A percentile compares a stretch with the other conserved stretches of the same genome.
phyloP scores from a whole-genome alignment of 1,140 invertebrate species.

The Zaprionus taronus region DNA sequence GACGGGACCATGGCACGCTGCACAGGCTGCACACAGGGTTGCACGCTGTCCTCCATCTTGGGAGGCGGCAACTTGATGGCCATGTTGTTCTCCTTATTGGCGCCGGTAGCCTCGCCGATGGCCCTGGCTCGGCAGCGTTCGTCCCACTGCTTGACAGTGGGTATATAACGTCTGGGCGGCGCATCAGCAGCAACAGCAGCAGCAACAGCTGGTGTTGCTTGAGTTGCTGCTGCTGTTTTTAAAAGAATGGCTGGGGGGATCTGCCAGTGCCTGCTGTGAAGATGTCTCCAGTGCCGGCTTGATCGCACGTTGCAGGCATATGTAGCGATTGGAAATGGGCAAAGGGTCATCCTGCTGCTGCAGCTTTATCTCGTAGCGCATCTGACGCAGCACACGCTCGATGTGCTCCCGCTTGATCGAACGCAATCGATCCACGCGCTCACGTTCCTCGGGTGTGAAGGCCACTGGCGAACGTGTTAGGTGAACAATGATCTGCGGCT shows the following conservation, averaged over 20 bases:
- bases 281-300: not conserved
- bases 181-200: not conserved
- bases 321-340: constrained; percentile 2
- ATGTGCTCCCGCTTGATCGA: constrained; percentile 51
- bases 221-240: not conserved
- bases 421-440: constrained; percentile 47
- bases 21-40: not conserved
- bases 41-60: not conserved
- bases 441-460: constrained; percentile 48
- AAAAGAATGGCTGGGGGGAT: not conserved
- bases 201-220: not conserved
- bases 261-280: not conserved
- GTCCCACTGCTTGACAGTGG: constrained; percentile 69
- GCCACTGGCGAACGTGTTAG: constrained; percentile 44
- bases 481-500: constrained; percentile 24
- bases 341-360: not conserved
- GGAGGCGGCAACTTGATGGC: not conserved
- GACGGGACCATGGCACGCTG: constrained; percentile 23
- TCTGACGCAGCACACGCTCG: constrained; percentile 58
- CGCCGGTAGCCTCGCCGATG: not conserved
- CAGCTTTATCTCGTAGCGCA: constrained; percentile 31
- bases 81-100: constrained; percentile 40
- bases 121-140: constrained; percentile 49
- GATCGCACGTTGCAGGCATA: constrained; percentile 16
- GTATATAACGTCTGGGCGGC: constrained; percentile 53